Evolutionary conservation across 2,113 vertebrate species (phyloP).

Genomic region (Pipa parva): DNA sequence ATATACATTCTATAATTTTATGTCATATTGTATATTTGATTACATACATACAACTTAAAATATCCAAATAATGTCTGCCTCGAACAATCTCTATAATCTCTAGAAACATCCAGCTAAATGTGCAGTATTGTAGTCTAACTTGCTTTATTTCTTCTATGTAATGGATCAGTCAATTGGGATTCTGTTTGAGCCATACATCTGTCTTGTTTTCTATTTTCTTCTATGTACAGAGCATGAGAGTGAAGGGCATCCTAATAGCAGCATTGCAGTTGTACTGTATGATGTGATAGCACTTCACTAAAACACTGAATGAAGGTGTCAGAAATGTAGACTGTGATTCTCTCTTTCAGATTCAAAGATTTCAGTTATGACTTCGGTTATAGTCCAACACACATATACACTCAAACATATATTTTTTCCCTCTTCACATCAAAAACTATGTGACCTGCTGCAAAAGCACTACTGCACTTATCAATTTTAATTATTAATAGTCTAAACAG

Average conservation of each 20-base stretch:
- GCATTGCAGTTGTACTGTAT: background rate
- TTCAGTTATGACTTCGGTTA: background rate
- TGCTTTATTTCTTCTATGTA: background rate
- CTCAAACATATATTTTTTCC: no score
- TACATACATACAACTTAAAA: no score
- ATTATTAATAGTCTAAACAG: slow-evolving; percentile 26
- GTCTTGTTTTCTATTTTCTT: background rate
- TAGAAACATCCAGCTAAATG: no score
- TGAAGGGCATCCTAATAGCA: slow-evolving; percentile 2
- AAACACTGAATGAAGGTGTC: background rate
- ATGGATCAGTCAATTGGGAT: background rate
- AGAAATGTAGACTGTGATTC: slow-evolving; percentile 1
- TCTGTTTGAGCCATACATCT: background rate
- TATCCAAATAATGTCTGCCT: no score
- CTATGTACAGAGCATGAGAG: background rate
- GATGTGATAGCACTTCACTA: background rate
- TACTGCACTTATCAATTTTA: slow-evolving; percentile 19
- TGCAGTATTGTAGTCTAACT: background rate
- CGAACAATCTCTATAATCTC: no score
- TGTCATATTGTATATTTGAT: no score
- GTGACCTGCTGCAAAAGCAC: slow-evolving; percentile 19
- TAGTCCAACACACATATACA: no score
- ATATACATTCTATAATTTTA: no score
- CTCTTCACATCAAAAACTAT: slow-evolving; percentile 6
- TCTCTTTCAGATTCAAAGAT: background rate